A percentile compares a stretch with the other conserved stretches of the same genome.
Evolutionary conservation across 2,888 invertebrate genomes (phyloP).

Genomic region (Idaea biselata): DNA sequence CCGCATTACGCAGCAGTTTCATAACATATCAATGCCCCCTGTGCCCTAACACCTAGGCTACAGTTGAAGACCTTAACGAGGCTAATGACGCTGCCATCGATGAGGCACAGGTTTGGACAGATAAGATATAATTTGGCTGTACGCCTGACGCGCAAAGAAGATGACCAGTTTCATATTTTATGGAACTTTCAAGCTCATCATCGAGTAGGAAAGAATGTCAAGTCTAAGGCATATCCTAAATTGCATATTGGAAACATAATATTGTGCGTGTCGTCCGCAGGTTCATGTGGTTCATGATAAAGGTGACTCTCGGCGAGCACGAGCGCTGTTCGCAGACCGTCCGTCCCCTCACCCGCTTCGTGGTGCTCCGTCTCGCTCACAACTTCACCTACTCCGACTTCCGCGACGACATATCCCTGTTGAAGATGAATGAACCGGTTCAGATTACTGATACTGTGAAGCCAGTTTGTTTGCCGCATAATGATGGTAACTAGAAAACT

Average conservation of each 20-base stretch:
- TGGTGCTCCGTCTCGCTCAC: conserved; percentile 86
- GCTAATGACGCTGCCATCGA: no score
- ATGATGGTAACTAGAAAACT: conserved; percentile 70
- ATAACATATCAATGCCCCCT: no score
- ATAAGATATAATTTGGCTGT: no score
- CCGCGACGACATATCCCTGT: conserved; percentile 90
- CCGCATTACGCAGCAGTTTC: not conserved
- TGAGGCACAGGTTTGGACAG: no score
- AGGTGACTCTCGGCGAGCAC: conserved; percentile 92
- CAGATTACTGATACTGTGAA: conserved; percentile 88
- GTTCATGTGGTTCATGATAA: conserved; percentile 96
- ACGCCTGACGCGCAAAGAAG: no score
- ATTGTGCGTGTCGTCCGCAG: conserved; percentile 60
- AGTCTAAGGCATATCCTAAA: no score
- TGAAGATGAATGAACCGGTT: conserved; percentile 88
- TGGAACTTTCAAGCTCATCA: no score
- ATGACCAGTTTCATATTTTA: no score
- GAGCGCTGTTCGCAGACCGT: conserved; percentile 87
- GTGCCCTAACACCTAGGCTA: no score
- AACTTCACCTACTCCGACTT: conserved; percentile 91
- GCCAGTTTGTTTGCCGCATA: conserved; percentile 89
- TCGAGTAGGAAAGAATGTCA: no score
- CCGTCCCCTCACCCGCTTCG: conserved; percentile 87
- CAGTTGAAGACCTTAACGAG: no score
- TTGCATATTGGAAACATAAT: no score